These are phyloP conservation scores for Scylla paramamosain DNA, from an alignment of 1,140 invertebrate genomes.

Conservation along the genomic window DNA sequence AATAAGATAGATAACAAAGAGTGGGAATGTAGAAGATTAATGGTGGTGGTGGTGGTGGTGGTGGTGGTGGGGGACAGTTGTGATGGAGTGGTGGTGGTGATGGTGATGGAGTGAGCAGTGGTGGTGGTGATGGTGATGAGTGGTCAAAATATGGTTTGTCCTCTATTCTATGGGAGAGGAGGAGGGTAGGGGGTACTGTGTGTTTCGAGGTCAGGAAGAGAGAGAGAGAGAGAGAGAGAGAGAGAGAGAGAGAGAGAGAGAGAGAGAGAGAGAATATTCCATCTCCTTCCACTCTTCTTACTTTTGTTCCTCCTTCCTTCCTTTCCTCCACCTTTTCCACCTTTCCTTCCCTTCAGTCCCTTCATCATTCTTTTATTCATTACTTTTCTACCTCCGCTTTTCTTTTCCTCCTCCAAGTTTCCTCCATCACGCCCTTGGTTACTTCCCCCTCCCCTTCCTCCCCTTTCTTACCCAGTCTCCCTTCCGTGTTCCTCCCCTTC, in stretches of 20 bases:
- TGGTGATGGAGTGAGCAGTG: no score
- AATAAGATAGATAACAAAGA: background rate
- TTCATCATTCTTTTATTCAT: no score
- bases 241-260: no score
- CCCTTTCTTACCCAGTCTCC: background rate
- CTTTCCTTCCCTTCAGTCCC: background rate
- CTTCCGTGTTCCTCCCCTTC: background rate
- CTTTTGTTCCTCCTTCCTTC: background rate
- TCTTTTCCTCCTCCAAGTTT: background rate
- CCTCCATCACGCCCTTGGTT: no score
- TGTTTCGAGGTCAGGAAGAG: no score
- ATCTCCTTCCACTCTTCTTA: background rate
- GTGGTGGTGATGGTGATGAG: background rate
- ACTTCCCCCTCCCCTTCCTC: background rate
- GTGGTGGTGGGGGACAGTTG: background rate
- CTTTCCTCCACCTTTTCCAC: no score
- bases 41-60: no score
- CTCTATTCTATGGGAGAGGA: no score
- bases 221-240: no score
- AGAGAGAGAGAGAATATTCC: no score
- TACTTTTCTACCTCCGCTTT: background rate
- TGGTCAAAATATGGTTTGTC: no score
- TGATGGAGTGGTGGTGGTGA: background rate
- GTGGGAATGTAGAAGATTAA: background rate
- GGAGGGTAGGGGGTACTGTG: no score